phyloP scores from a whole-genome alignment of 1,140 invertebrate genomes.

The Wasmannia auropunctata region DNA sequence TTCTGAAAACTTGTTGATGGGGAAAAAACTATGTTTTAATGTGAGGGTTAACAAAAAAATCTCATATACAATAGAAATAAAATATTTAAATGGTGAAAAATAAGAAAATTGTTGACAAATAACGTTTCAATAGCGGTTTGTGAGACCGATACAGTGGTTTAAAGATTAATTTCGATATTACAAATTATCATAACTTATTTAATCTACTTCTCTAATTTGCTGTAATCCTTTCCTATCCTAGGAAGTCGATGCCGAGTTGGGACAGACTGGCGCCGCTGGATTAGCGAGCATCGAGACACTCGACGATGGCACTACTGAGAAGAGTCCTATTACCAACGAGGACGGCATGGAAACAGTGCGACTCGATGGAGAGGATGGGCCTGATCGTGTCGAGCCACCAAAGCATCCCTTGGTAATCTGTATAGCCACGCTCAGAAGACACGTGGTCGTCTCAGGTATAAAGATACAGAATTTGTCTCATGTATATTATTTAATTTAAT shows the following conservation, averaged over 20 bases:
- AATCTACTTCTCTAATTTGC: not conserved
- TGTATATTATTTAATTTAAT: not conserved
- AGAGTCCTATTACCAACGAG: conserved; percentile 90
- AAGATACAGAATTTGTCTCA: not conserved
- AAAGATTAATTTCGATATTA: too few relatives aligned
- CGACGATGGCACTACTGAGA: conserved; percentile 87
- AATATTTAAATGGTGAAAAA: too few relatives aligned
- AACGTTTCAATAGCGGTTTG: too few relatives aligned
- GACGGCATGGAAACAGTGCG: conserved; percentile 90
- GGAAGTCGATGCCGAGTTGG: conserved; percentile 85
- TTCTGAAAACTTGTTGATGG: too few relatives aligned
- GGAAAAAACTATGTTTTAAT: too few relatives aligned
- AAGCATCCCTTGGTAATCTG: conserved; percentile 75
- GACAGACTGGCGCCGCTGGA: conserved; percentile 85
- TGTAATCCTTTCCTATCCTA: conserved; percentile 33
- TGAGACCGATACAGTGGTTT: too few relatives aligned
- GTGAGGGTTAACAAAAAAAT: too few relatives aligned
- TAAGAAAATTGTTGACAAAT: too few relatives aligned
- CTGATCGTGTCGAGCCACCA: conserved; percentile 73
- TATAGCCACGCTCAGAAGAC: conserved; percentile 75
- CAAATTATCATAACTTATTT: too few relatives aligned
- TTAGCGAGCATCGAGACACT: conserved; percentile 92
- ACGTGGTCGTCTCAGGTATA: conserved; percentile 76
- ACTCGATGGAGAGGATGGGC: conserved; percentile 80
- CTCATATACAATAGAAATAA: too few relatives aligned